Conservation (phyloP, 2,113 vertebrate genomes). For the Rhynchomys soricoides region DNA sequence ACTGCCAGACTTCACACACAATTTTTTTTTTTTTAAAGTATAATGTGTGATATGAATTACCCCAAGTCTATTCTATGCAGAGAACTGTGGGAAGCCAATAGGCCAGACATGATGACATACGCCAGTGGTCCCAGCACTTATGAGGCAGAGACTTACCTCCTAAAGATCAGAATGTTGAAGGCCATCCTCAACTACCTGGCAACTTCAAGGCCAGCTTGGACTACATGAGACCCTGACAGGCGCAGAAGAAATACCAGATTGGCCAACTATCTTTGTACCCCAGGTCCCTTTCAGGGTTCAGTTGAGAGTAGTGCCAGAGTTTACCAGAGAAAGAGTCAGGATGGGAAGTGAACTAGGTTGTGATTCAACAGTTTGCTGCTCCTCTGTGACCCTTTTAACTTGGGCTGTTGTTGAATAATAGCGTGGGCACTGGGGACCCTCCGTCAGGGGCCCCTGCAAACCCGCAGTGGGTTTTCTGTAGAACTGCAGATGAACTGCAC, state of each 20-base stretch:
- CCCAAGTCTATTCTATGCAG: background rate
- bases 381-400: conserved; percentile 59
- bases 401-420: conserved; percentile 58
- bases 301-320: background rate
- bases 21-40: background rate
- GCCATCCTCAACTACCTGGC: background rate
- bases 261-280: background rate
- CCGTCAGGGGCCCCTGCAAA: background rate
- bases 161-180: background rate
- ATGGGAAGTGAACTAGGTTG: conserved; percentile 63
- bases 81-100: background rate
- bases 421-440: conserved; percentile 55
- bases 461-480: conserved; percentile 24
- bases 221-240: background rate
- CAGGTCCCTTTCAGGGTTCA: background rate
- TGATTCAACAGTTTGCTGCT: conserved; percentile 74
- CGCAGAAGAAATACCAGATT: conserved; percentile 17
- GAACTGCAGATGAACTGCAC: background rate
- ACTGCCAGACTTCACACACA: background rate
- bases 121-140: background rate
- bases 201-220: background rate
- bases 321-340: conserved; percentile 60
- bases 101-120: background rate
- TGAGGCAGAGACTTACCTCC: background rate
- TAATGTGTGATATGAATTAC: background rate